Base-by-base conservation (phyloP, 1,140 invertebrate species). In the Trichomalopsis sarcophagae region DNA sequence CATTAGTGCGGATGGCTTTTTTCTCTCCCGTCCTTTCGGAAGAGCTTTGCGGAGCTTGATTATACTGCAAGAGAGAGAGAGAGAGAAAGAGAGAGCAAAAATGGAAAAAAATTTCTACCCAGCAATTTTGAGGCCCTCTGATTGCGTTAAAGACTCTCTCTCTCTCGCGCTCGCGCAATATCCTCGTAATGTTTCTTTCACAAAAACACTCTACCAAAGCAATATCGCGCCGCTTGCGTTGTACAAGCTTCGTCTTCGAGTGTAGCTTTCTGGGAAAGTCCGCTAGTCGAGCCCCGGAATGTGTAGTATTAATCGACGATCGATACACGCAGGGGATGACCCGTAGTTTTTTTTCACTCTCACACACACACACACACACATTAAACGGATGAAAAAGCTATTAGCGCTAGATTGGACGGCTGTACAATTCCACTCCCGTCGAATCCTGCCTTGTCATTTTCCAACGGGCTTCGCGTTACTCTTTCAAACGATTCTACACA, bases 1-100 rank as follows among this genome's bases (percentile, higher is more conserved):
- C 73, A 74, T 74, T 74, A 74, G 73, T 33, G 73, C 21, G 33
- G 44, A 74, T 36, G 17, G 73, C 36, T 74, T 74, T 40, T 74
- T 71, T 71, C 9, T 69, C 27, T 30, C 1, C 7, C 69, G 1
- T n/a, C 21, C 55, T 62, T 7, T 62, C 17, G 17, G 47, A 14
- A 13, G 47, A 50, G 47, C 47, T 50, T 14, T 6, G 55, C 14
- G 21, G 17, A n/a, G 55, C 3, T 62, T 62, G 55, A 62, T 62
- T 62, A 62, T n/a, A 62, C 6, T 62, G 4, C 21, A 1, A 17
- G 5, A 5, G 17, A 17, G 17, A n/a, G 21, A 62, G 17, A n/a
- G 21, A 62, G 17, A n/a, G 21, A 62, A n/a, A 5, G 17, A 17
- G 17, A n/a, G 21, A 62, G 17, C 4, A 62, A 62, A 62, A n/a